Percentiles rank a stretch among this genome's conserved stretches.
These are phyloP conservation scores for Halcyon senegalensis DNA, from an alignment of 2,113 vertebrate species.

Conservation along the genomic window DNA sequence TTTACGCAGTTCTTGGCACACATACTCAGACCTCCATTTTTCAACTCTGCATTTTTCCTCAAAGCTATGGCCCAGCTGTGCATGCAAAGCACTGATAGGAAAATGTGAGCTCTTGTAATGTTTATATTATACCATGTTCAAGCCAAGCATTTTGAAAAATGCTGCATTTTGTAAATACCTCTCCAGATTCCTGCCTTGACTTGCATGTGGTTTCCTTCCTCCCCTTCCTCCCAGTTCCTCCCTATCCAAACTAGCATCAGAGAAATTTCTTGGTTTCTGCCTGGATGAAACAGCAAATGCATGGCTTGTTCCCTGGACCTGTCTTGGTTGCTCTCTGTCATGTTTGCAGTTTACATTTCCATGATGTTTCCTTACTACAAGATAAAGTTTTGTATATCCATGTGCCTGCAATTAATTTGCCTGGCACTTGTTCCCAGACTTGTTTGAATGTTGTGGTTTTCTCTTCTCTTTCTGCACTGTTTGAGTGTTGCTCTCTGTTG, in stretches of 20 bases:
- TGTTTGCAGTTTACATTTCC: too few relatives aligned
- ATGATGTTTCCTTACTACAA: too few relatives aligned
- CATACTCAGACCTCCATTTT: neutral
- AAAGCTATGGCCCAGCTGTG: neutral
- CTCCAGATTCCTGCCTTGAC: conserved; percentile 18
- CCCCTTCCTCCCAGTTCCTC: neutral
- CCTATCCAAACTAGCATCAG: neutral
- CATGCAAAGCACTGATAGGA: neutral
- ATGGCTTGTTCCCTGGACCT: neutral
- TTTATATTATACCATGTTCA: conserved; percentile 1
- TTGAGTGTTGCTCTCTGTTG: neutral
- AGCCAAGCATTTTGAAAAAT: conserved; percentile 17
- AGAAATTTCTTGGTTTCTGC: conserved; percentile 3
- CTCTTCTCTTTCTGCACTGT: neutral
- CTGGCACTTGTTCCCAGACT: neutral
- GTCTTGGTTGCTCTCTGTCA: neutral
- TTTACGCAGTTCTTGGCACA: neutral
- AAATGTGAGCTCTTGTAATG: neutral
- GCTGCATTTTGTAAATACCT: conserved; percentile 17
- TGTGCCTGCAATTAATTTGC: neutral
- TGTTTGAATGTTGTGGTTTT: neutral
- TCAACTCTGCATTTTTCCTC: neutral
- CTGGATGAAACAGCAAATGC: neutral
- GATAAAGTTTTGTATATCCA: neutral
- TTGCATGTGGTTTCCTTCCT: conserved; percentile 22